phyloP scores from a whole-genome alignment of 2,888 invertebrate species.

The Ormyrus pomaceus region DNA sequence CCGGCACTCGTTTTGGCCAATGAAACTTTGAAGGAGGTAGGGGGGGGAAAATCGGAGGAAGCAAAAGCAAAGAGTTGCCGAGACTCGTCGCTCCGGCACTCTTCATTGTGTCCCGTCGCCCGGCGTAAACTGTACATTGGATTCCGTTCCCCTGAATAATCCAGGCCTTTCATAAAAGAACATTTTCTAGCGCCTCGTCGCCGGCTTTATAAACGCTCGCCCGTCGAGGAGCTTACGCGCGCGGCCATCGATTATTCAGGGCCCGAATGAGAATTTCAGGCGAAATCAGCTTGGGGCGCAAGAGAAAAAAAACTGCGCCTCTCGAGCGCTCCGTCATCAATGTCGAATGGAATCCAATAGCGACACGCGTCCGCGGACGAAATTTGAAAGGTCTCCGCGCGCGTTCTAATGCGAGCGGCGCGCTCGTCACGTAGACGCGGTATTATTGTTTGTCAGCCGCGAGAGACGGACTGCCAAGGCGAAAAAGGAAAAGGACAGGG shows the following conservation, averaged over 20 bases:
- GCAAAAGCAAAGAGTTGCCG: conserved; percentile 51
- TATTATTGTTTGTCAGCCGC: not conserved
- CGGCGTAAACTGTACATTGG: conserved; percentile 68
- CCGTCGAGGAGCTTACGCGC: conserved; percentile 30
- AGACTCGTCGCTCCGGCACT: conserved; percentile 42
- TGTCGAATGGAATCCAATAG: no score
- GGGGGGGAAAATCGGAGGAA: not conserved
- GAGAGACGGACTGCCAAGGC: not conserved
- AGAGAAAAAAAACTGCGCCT: not conserved
- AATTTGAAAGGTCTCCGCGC: not conserved
- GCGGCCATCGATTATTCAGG: conserved; percentile 42
- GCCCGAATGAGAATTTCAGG: conserved; percentile 36
- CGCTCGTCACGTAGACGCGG: not conserved
- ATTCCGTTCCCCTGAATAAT: conserved; percentile 73
- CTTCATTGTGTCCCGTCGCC: conserved; percentile 36
- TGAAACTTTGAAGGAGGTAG: not conserved
- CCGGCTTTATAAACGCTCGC: conserved; percentile 36
- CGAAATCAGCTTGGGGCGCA: conserved; percentile 22
- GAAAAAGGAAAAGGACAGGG: not conserved
- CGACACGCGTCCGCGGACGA: not conserved
- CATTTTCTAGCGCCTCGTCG: conserved; percentile 55
- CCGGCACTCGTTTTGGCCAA: not conserved
- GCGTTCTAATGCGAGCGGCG: not conserved
- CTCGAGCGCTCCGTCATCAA: not conserved
- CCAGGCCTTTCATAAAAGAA: conserved; percentile 61